Conservation (phyloP, 2,113 vertebrate species). For the Psophia crepitans region DNA sequence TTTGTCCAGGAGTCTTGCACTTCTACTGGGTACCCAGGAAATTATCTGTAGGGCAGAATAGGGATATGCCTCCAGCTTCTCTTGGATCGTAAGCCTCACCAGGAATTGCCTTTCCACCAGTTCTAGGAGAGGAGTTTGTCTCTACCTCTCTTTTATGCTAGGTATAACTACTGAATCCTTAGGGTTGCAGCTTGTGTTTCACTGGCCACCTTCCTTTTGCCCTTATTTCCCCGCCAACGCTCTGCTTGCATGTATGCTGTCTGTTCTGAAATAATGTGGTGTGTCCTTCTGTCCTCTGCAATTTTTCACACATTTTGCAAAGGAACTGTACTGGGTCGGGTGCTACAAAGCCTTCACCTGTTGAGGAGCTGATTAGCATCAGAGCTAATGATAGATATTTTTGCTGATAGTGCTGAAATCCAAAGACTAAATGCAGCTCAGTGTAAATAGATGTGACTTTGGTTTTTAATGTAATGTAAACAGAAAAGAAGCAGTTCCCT, state of each 20-base stretch:
- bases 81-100: neutral
- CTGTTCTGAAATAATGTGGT: neutral
- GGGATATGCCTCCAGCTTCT: neutral
- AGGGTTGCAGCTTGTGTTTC: neutral
- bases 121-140: neutral
- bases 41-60: neutral
- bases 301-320: neutral
- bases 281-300: neutral
- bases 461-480: neutral
- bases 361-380: neutral
- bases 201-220: neutral
- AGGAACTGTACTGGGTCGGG: neutral
- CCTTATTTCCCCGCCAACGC: rapidly evolving
- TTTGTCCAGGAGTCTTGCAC: neutral
- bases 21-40: neutral
- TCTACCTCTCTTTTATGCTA: neutral
- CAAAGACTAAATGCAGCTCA: neutral
- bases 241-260: rapidly evolving
- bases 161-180: neutral
- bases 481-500: neutral
- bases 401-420: neutral
- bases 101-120: neutral
- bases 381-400: neutral
- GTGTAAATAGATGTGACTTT: neutral
- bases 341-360: neutral